Evolutionary conservation across 1,140 invertebrate genomes (phyloP), one percentile per base, ranked within the genome.

Genomic region (Bombus superbus): DNA sequence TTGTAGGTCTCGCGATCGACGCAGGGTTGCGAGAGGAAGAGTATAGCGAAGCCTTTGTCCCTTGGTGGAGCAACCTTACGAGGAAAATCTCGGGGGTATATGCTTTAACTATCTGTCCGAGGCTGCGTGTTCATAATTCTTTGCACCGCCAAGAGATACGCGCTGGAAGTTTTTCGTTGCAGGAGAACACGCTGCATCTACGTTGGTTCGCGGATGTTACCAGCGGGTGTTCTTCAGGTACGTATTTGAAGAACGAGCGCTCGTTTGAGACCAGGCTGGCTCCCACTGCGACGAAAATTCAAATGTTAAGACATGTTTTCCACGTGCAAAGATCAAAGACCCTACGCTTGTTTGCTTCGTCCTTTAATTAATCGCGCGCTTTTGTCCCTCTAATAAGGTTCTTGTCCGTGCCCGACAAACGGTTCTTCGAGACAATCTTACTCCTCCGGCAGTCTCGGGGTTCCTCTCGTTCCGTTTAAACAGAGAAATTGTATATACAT

Each of bases 281-380:
- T 89, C 85, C 89, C 78, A 89, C 85, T 90, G 88, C 77, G 87
- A 85, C 64, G 85, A 90, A 86, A 85, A 85, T 89, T 72, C 75
- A 72, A 89, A 89, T 83, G 80, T 86, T 80, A 38, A 89, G 74
- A 53, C 66, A 62, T 62, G 80, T 77, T 81, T 82, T 64, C 69
- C 68, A 71, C 75, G 59, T 77, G 88, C 32, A 57, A 59, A 80
- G 73, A 89, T 85, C 87, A 81, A 85, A 88, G 86, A 85, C 72
- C 59, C 44, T 32, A 62, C 28, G 75, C 66, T 83, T 68, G 73
- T 53, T 88, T 57, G 64, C 53, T 42, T 79, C 47, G 53, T 25
- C 40, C 77, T 88, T 87, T 79, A 87, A 88, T 87, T 87, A 87
- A 88, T 88, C 73, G 53, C n/a, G 40, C n/a, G 64, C 77, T 74